Evolutionary conservation across 37 sponge, comb jelly and placozoan genomes (phyloP).

Genomic region (Halisarca cf. caerulea): DNA sequence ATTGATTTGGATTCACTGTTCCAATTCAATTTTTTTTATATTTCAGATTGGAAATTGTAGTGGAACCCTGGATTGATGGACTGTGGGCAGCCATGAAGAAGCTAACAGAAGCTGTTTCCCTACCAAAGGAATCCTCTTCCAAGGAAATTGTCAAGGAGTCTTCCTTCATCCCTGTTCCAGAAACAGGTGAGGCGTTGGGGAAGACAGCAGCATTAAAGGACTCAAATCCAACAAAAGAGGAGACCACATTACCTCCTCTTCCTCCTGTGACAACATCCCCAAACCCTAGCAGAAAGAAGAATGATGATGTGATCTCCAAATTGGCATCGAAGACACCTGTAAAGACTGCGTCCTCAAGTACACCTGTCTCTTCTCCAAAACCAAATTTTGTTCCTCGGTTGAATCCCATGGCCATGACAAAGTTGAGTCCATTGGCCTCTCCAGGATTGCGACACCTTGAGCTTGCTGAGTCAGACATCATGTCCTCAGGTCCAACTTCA

Average conservation of each 20-base stretch:
- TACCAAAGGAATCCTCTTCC: neutral
- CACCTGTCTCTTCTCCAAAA: neutral
- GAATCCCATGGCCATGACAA: neutral
- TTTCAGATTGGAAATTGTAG: constrained; percentile 87
- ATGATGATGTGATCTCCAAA: neutral
- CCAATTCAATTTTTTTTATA: too few species aligned
- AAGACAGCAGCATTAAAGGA: neutral
- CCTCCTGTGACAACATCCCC: neutral
- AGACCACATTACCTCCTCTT: neutral
- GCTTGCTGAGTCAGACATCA: neutral
- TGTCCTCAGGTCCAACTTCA: neutral
- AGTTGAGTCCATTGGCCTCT: neutral
- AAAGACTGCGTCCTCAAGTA: neutral
- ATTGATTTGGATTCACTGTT: too few species aligned
- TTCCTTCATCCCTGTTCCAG: neutral
- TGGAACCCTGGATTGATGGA: constrained; percentile 97
- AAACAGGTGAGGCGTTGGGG: too few species aligned
- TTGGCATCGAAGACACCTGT: neutral
- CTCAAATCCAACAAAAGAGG: neutral
- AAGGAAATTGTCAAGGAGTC: constrained; percentile 1
- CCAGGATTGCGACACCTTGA: constrained; percentile 8
- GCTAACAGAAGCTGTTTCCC: neutral
- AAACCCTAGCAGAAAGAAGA: neutral
- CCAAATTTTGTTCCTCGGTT: neutral
- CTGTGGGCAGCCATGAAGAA: constrained; percentile 78